Percentiles rank a stretch among this genome's conserved stretches.
phyloP scores from a whole-genome alignment of 2,888 invertebrate species.

The Schrankia costaestrigalis region DNA sequence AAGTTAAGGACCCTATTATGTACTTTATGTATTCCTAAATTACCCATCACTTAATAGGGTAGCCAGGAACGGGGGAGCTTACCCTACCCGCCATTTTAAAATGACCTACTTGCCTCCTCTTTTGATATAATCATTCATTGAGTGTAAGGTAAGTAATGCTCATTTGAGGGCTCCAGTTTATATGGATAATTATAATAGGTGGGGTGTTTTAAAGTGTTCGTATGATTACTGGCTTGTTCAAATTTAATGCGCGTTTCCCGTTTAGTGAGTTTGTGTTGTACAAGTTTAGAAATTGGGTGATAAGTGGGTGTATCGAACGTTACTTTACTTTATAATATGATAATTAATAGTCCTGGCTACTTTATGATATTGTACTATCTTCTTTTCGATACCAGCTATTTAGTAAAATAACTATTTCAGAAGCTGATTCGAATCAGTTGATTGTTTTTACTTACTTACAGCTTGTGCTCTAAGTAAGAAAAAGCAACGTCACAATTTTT shows the following conservation, averaged over 20 bases:
- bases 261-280: constrained; percentile 45
- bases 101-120: constrained; percentile 39
- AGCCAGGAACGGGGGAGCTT: constrained; percentile 57
- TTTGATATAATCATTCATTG: constrained; percentile 19
- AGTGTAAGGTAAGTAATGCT: constrained; percentile 18
- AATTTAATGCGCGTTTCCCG: constrained; percentile 68
- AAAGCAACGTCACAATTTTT: too few species aligned
- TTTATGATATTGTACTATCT: too few species aligned
- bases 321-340: too few species aligned
- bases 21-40: constrained; percentile 81
- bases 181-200: constrained; percentile 51
- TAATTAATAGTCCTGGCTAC: too few species aligned
- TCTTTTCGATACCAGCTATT: too few species aligned
- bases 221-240: constrained; percentile 74
- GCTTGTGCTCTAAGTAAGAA: too few species aligned
- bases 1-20: constrained; percentile 78
- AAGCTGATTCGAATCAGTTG: too few species aligned
- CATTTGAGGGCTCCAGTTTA: constrained; percentile 38
- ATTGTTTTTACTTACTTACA: too few species aligned
- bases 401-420: too few species aligned
- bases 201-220: constrained; percentile 73
- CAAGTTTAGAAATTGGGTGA: constrained; percentile 54
- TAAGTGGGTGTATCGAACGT: constrained; percentile 32
- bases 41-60: constrained; percentile 79
- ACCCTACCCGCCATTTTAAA: constrained; percentile 51